Evolutionary conservation across 2,113 vertebrate species (phyloP).

Genomic region (Equus quagga): DNA sequence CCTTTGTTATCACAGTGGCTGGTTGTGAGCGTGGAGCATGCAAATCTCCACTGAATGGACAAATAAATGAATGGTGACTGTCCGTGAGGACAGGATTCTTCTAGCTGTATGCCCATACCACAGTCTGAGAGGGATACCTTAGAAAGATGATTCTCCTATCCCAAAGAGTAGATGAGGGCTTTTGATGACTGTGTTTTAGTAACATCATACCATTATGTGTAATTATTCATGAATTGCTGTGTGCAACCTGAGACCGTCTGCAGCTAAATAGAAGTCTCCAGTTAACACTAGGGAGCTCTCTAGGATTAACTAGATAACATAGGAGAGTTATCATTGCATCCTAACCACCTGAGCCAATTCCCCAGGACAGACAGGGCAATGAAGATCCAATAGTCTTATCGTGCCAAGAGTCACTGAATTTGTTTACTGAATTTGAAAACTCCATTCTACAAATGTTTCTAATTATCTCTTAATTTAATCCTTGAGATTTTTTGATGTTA

Average conservation of each 20-base stretch:
- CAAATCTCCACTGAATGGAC: background rate
- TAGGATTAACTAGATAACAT: background rate
- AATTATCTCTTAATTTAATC: conserved; percentile 13
- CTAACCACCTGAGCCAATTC: background rate
- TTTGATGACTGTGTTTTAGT: background rate
- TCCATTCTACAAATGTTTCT: background rate
- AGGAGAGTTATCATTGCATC: background rate
- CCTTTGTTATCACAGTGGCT: background rate
- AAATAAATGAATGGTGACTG: background rate
- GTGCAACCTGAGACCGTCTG: background rate
- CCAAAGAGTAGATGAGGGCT: background rate
- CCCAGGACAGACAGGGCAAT: too few species aligned
- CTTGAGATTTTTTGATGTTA: conserved; percentile 39
- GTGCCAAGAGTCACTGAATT: background rate
- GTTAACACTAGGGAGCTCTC: background rate
- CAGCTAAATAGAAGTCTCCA: background rate
- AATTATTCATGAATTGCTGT: background rate
- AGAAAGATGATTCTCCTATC: background rate
- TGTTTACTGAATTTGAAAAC: background rate
- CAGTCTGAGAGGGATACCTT: background rate
- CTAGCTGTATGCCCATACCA: background rate
- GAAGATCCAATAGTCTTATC: background rate
- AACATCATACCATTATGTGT: background rate
- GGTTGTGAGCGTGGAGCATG: background rate
- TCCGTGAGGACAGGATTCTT: background rate